Conservation (phyloP, 2,888 invertebrate genomes). For the Cerastis rubricosa region DNA sequence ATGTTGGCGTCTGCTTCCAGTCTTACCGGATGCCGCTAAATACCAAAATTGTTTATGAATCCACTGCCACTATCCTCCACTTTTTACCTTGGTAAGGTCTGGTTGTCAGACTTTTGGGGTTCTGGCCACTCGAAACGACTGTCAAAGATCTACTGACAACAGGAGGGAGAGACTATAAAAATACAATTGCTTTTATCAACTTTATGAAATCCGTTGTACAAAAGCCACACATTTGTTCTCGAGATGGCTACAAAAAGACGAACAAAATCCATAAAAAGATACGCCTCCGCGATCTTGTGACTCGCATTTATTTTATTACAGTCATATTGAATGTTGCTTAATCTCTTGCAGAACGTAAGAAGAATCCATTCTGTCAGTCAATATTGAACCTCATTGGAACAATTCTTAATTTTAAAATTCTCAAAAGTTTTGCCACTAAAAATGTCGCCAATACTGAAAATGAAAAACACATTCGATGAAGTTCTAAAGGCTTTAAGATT, state of each 20-base stretch:
- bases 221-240: conserved; percentile 48
- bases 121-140: no score
- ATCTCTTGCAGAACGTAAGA: conserved; percentile 14
- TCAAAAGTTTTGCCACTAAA: neutral
- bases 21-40: neutral
- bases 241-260: conserved; percentile 60
- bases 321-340: conserved; percentile 45
- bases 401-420: neutral
- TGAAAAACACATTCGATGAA: rapidly evolving
- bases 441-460: neutral
- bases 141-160: neutral
- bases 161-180: neutral
- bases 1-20: no score
- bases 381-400: conserved; percentile 7
- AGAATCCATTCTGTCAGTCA: neutral
- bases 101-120: no score
- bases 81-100: no score
- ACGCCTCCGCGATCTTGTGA: conserved; percentile 56
- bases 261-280: conserved; percentile 59
- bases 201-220: conserved; percentile 30
- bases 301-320: conserved; percentile 66
- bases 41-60: neutral
- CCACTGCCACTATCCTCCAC: neutral
- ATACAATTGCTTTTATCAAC: conserved; percentile 11
- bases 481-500: conserved; percentile 1